These are phyloP conservation scores for Sphaerodactylus townsendi DNA, from an alignment of 2,113 vertebrate genomes.

Conservation along the genomic window DNA sequence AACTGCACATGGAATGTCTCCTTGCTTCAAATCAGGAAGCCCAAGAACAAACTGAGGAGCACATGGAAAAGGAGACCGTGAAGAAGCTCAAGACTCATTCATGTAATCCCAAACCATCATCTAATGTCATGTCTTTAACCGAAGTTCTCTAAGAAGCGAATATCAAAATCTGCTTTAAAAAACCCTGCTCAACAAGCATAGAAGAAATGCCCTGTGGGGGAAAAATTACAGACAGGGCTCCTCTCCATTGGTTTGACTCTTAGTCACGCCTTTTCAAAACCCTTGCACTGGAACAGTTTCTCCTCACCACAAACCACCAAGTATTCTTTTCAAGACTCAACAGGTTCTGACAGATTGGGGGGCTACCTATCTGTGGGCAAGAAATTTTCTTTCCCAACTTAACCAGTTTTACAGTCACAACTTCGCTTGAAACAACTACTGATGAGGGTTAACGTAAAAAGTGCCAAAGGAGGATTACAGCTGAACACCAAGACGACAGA, in stretches of 20 bases:
- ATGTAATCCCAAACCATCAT: no score
- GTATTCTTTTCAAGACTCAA: not conserved
- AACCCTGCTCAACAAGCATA: not conserved
- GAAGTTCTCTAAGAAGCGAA: no score
- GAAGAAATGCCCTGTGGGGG: not conserved
- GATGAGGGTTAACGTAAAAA: no score
- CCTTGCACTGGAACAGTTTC: not conserved
- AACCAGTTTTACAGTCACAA: not conserved
- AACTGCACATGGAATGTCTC: no score
- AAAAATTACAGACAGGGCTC: not conserved
- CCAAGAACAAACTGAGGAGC: no score
- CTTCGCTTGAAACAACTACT: not conserved
- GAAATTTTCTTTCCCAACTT: not conserved
- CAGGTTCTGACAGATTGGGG: not conserved
- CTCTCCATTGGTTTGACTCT: not conserved
- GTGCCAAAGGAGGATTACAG: no score
- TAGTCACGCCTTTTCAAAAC: not conserved
- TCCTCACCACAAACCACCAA: no score
- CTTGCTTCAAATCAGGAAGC: no score
- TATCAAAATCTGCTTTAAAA: not conserved
- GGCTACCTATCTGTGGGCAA: not conserved
- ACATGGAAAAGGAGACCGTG: no score
- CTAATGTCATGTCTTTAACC: no score
- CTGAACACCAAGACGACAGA: no score
- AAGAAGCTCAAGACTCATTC: no score